phyloP scores from a whole-genome alignment of 2,888 invertebrate genomes.

The Pristionchus entomophagus region DNA sequence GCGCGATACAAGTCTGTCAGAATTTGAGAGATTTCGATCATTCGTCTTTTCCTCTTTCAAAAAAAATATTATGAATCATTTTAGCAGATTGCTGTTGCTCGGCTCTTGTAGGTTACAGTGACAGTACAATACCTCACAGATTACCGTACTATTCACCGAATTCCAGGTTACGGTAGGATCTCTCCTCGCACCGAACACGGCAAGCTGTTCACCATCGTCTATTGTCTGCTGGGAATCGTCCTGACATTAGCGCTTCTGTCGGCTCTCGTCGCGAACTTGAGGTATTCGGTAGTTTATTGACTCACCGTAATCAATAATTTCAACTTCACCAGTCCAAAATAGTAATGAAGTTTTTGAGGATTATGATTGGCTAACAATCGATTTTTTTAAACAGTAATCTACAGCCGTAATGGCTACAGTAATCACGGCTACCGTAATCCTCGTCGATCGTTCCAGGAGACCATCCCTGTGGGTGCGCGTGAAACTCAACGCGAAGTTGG shows the following conservation, averaged over 20 bases:
- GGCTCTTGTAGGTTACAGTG: neutral
- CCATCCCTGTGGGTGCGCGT: constrained; percentile 85
- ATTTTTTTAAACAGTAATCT: too few relatives aligned
- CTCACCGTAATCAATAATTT: too few relatives aligned
- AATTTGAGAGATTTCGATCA: too few relatives aligned
- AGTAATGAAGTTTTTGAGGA: too few relatives aligned
- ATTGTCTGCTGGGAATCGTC: constrained; percentile 88
- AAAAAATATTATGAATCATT: neutral
- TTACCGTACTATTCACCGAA: too few relatives aligned
- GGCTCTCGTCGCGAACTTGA: constrained; percentile 86
- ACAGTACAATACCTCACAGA: neutral
- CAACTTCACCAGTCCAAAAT: too few relatives aligned
- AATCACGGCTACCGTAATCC: neutral
- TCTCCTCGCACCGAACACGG: constrained; percentile 89
- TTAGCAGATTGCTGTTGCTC: too few relatives aligned
- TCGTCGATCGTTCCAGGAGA: constrained; percentile 68
- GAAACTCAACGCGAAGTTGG: constrained; percentile 83
- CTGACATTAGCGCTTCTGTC: constrained; percentile 88
- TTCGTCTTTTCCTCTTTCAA: too few relatives aligned
- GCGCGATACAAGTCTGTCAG: too few relatives aligned
- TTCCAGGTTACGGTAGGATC: constrained; percentile 92
- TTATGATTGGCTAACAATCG: too few relatives aligned
- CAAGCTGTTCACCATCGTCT: constrained; percentile 90
- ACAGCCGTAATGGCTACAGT: too few relatives aligned
- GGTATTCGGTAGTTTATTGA: neutral